These are phyloP conservation scores for Harlomillsia oculata DNA, from an alignment of 1,140 invertebrate genomes.

Conservation along the genomic window DNA sequence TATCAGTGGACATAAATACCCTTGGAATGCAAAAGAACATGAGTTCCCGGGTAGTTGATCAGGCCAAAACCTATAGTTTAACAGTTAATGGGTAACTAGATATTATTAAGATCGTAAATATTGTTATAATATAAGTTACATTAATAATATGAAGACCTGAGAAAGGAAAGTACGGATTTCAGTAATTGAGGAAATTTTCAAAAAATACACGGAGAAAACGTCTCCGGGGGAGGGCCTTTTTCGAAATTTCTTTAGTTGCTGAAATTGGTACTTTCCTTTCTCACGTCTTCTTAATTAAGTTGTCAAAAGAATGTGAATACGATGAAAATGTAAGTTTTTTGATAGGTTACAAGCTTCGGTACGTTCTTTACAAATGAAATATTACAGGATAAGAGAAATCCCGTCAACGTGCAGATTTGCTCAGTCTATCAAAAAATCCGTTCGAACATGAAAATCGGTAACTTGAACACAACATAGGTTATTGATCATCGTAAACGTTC, in stretches of 20 bases:
- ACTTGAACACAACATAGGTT: background rate
- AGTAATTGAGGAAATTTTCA: no score
- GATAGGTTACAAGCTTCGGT: conserved; percentile 4
- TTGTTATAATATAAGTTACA: no score
- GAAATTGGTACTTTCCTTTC: no score
- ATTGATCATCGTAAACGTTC: background rate
- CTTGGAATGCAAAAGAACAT: conserved; percentile 1
- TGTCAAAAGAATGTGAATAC: no score
- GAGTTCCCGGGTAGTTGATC: conserved; percentile 17
- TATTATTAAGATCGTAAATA: no score
- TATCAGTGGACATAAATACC: conserved; percentile 19
- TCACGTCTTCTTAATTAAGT: no score
- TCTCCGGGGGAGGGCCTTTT: no score
- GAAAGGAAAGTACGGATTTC: no score
- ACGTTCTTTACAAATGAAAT: conserved; percentile 12
- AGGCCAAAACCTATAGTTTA: conserved; percentile 15
- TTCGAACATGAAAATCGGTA: conserved; percentile 18
- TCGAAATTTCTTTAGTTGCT: no score
- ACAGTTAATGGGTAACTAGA: conserved; percentile 21
- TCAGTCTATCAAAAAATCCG: conserved; percentile 19
- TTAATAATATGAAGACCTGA: no score
- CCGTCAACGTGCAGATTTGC: conserved; percentile 20
- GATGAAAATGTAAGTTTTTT: no score
- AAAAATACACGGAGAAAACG: no score
- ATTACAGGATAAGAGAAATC: conserved; percentile 2